phyloP scores from a whole-genome alignment of 2,113 vertebrate genomes.

The Prionailurus viverrinus region DNA sequence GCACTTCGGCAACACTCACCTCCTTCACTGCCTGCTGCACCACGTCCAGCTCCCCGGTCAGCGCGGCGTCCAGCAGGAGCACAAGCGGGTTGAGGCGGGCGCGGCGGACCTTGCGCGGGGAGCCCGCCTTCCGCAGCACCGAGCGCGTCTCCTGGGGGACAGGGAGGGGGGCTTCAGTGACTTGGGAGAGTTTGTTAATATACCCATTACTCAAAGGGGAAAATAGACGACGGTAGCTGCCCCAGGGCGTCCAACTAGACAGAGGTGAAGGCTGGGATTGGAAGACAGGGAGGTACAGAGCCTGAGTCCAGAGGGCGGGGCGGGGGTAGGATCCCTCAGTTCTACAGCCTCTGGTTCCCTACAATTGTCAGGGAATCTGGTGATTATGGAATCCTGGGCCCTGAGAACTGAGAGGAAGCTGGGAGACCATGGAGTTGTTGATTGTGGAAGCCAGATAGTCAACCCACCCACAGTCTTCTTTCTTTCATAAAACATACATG shows the following conservation, averaged over 20 bases:
- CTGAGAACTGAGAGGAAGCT: background rate
- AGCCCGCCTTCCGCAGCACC: slow-evolving; percentile 87
- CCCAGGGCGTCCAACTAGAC: background rate
- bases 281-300: no score
- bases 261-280: background rate
- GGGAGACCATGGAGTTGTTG: background rate
- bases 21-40: slow-evolving; percentile 92
- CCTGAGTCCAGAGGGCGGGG: no score
- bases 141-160: slow-evolving; percentile 89
- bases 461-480: background rate
- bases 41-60: slow-evolving; percentile 94
- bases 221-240: rapidly evolving
- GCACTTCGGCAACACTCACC: slow-evolving; percentile 80
- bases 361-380: background rate
- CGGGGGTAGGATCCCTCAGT: no score
- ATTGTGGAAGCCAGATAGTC: background rate
- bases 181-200: background rate
- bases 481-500: background rate
- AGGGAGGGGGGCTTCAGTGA: background rate
- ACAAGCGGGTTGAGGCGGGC: slow-evolving; percentile 93
- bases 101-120: slow-evolving; percentile 80
- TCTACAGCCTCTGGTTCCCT: background rate
- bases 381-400: background rate
- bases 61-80: slow-evolving; percentile 92
- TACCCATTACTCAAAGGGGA: no score